Percentiles rank a stretch among this genome's conserved stretches.
Evolutionary conservation across 1,140 invertebrate genomes (phyloP).

Genomic region (Charaxes varanes): DNA sequence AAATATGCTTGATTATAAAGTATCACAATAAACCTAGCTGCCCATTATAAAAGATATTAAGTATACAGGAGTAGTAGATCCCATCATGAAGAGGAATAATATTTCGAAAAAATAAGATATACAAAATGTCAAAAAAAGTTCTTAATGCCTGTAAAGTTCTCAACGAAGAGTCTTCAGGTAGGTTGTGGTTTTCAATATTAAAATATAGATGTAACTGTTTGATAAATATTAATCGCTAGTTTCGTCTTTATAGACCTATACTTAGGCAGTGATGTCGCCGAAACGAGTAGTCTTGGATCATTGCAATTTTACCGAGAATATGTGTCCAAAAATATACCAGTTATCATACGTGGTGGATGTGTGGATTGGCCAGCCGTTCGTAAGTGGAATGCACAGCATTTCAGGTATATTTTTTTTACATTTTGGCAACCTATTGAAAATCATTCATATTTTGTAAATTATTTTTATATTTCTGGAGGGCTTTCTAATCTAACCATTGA

Average conservation of each 20-base stretch:
- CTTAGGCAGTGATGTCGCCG: conserved; percentile 38
- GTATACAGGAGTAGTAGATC: too few relatives aligned
- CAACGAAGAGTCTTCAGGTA: conserved; percentile 51
- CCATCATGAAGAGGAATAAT: too few relatives aligned
- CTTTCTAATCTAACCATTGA: too few relatives aligned
- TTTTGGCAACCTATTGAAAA: too few relatives aligned
- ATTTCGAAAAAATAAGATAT: too few relatives aligned
- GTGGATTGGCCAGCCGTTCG: conserved; percentile 75
- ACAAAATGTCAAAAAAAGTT: conserved; percentile 24
- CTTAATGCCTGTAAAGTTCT: conserved; percentile 35
- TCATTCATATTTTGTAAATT: too few relatives aligned
- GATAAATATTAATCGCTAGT: conserved; percentile 2
- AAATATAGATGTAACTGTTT: not conserved
- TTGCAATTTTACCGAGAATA: conserved; percentile 79
- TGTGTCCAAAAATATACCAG: conserved; percentile 80
- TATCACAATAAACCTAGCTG: too few relatives aligned
- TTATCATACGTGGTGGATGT: conserved; percentile 77
- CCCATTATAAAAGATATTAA: too few relatives aligned
- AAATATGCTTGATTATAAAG: too few relatives aligned
- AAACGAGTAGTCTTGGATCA: conserved; percentile 40
- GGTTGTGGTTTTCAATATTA: not conserved
- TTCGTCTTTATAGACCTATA: conserved; percentile 44
- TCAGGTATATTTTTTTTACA: too few relatives aligned
- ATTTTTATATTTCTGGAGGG: too few relatives aligned
- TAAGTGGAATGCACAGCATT: conserved; percentile 80